Evolutionary conservation across 2,888 invertebrate genomes (phyloP).

Genomic region (Ellobium chinense): DNA sequence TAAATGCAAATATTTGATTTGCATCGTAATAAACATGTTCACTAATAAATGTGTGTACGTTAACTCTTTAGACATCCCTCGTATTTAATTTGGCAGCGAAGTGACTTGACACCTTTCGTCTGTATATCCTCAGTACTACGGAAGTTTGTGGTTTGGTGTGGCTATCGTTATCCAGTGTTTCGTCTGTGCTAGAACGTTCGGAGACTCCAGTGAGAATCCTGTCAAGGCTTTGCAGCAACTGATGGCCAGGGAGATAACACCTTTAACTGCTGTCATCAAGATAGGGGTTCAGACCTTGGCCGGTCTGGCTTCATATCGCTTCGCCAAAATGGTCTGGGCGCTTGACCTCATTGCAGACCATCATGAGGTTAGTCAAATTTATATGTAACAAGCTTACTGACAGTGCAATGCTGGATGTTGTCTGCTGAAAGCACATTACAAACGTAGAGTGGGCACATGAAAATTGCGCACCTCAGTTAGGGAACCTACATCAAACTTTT

Average conservation of each 20-base stretch:
- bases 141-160: slow-evolving; percentile 64
- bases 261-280: slow-evolving; percentile 54
- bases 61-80: too few species aligned
- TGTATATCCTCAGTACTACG: slow-evolving; percentile 62
- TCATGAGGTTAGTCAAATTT: slow-evolving; percentile 52
- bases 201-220: slow-evolving; percentile 71
- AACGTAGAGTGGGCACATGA: too few species aligned
- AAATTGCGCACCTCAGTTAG: too few species aligned
- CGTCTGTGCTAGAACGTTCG: slow-evolving; percentile 67
- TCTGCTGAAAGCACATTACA: neutral
- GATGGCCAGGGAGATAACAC: slow-evolving; percentile 54
- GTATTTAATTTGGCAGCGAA: too few species aligned
- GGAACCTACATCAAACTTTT: too few species aligned
- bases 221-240: slow-evolving; percentile 64
- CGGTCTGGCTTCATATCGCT: slow-evolving; percentile 68
- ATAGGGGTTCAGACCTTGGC: slow-evolving; percentile 64
- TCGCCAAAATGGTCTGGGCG: slow-evolving; percentile 69
- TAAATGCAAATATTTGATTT: too few species aligned
- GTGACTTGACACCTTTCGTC: too few species aligned
- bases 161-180: slow-evolving; percentile 66
- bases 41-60: too few species aligned
- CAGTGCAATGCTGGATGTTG: too few species aligned
- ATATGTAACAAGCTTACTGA: neutral
- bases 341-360: slow-evolving; percentile 72
- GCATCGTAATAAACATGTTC: too few species aligned